Conservation (phyloP, 2,888 invertebrate genomes). For the Pristionchus mayeri region DNA sequence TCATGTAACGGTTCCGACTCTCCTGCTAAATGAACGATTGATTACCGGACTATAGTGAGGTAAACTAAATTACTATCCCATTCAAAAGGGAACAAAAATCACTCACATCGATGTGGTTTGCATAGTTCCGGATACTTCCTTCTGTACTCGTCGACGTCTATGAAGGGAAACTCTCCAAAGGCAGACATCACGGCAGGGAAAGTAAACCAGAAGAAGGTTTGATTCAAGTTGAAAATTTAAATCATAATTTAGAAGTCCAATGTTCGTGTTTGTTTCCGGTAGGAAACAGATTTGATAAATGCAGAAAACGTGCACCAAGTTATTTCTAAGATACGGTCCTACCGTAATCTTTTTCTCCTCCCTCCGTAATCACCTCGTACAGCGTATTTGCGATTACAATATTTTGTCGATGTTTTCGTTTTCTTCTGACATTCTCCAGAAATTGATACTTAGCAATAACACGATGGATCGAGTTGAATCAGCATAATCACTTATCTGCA, state of each 20-base stretch:
- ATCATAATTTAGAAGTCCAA: no score
- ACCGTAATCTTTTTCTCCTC: conserved; percentile 20
- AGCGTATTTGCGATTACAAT: no score
- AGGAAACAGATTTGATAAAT: background rate
- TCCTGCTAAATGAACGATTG: background rate
- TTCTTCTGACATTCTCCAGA: background rate
- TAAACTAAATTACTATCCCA: background rate
- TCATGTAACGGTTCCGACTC: background rate
- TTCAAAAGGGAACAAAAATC: background rate
- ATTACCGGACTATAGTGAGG: background rate
- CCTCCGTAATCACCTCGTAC: no score
- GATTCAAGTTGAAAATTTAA: background rate
- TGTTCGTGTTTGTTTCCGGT: no score
- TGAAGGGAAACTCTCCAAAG: background rate
- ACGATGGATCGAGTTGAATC: no score
- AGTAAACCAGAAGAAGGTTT: background rate
- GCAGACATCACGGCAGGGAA: background rate
- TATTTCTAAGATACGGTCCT: no score
- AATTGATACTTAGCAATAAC: no score
- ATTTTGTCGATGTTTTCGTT: background rate
- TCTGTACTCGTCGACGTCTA: conserved; percentile 26
- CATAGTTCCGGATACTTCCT: background rate
- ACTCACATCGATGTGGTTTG: background rate
- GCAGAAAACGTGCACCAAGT: background rate
- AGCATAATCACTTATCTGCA: background rate